Evolutionary conservation across 2,113 vertebrate genomes (phyloP).

Genomic region (Scortum barcoo): DNA sequence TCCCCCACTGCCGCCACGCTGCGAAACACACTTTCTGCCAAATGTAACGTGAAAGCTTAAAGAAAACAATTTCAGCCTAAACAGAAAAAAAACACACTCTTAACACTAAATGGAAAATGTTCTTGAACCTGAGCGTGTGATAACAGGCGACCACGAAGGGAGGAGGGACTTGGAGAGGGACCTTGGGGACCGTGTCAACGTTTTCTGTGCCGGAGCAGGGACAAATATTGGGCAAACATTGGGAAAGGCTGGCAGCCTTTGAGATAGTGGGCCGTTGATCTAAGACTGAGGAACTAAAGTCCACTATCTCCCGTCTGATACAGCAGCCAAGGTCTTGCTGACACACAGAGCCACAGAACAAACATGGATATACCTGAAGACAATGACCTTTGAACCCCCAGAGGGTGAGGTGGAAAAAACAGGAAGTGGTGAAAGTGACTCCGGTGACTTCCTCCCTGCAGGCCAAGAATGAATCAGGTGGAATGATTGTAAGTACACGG

Average conservation of each 20-base stretch:
- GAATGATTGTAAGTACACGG: constrained; percentile 76
- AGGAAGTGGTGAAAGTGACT: constrained; percentile 80
- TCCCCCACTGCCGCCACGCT: neutral
- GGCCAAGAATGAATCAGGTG: constrained; percentile 79
- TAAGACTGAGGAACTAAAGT: constrained; percentile 80
- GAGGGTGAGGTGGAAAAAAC: constrained; percentile 60
- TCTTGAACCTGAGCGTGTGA: constrained; percentile 75
- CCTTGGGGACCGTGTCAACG: constrained; percentile 83
- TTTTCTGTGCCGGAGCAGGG: constrained; percentile 82
- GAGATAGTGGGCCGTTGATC: constrained; percentile 84
- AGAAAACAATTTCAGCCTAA: constrained; percentile 1
- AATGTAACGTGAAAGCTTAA: constrained; percentile 13
- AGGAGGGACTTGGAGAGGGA: constrained; percentile 68
- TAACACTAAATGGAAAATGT: constrained; percentile 56
- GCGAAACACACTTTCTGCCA: constrained; percentile 20
- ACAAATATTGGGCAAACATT: constrained; percentile 84
- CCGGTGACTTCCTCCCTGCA: constrained; percentile 67
- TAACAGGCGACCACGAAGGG: constrained; percentile 65
- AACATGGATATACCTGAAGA: constrained; percentile 85
- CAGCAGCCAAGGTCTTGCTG: constrained; percentile 80
- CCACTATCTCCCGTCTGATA: constrained; percentile 81
- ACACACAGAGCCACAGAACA: constrained; percentile 75
- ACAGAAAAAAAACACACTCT: constrained; percentile 5
- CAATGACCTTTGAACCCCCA: constrained; percentile 80
- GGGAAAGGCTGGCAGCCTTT: constrained; percentile 82